Conservation (phyloP, 2,113 vertebrate species). For the Megalops atlanticus region DNA sequence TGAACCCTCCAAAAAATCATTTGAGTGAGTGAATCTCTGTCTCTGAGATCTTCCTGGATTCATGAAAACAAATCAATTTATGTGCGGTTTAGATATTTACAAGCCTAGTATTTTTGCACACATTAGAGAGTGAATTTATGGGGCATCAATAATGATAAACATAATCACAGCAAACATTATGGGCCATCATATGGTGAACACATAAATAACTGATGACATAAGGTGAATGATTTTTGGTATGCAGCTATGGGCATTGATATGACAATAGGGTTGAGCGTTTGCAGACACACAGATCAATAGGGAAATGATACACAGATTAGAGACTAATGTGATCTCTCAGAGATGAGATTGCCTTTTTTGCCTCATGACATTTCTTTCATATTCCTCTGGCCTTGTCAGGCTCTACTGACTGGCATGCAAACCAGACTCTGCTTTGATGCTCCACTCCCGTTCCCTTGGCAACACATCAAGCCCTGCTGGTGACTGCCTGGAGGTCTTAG, state of each 20-base stretch:
- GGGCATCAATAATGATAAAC: too few species aligned
- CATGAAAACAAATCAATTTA: too few species aligned
- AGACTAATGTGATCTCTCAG: conserved; percentile 18
- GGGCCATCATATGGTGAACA: neutral
- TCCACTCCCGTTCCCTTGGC: conserved; percentile 36
- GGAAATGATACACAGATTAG: neutral
- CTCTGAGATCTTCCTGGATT: too few species aligned
- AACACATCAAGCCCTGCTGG: conserved; percentile 29
- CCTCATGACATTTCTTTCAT: conserved; percentile 29
- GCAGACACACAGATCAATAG: conserved; percentile 8
- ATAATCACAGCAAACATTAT: too few species aligned
- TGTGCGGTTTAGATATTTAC: too few species aligned
- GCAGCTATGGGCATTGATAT: neutral
- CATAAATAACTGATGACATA: neutral
- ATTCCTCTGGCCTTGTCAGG: conserved; percentile 22
- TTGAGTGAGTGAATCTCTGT: too few species aligned
- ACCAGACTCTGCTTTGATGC: conserved; percentile 33
- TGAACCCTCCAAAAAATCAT: too few species aligned
- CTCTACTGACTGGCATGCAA: conserved; percentile 33
- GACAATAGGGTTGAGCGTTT: too few species aligned
- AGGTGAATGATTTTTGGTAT: neutral
- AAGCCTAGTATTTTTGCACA: too few species aligned
- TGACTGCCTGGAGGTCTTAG: conserved; percentile 25
- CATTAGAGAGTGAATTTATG: too few species aligned
- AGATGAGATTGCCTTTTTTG: neutral